Conservation (phyloP, 2,797 vertebrate genomes). For the Scolopax bukidnonensis region DNA sequence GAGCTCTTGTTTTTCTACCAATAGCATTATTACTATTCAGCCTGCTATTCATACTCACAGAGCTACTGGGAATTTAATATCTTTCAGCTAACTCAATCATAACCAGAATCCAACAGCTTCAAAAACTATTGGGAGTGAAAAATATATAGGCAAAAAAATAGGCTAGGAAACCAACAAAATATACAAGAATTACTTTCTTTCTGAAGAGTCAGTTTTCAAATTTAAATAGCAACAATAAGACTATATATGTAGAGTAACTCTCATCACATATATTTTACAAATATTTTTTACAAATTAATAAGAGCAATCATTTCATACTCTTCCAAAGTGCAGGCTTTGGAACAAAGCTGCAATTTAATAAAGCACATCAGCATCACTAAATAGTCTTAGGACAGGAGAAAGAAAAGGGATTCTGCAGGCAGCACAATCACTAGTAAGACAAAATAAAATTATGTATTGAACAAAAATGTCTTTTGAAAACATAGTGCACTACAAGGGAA, state of each 20-base stretch:
- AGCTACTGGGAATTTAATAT: neutral
- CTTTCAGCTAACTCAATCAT: neutral
- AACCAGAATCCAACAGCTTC: neutral
- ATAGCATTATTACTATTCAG: neutral
- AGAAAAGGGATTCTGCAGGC: neutral
- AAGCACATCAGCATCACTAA: neutral
- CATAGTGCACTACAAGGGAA: neutral
- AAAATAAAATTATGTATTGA: neutral
- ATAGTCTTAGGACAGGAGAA: neutral
- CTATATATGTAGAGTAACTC: neutral
- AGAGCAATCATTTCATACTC: neutral
- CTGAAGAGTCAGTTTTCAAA: neutral
- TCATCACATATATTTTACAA: neutral
- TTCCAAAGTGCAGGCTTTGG: neutral
- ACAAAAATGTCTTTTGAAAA: neutral
- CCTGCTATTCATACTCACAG: neutral
- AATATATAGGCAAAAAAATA: neutral
- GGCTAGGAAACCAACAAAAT: neutral
- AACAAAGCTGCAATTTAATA: conserved; percentile 24
- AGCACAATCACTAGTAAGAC: neutral
- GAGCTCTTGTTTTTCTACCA: neutral
- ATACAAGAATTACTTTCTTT: neutral
- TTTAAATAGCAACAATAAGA: neutral
- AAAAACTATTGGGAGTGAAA: neutral
- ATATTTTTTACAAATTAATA: conserved; percentile 5